Evolutionary conservation across 2,113 vertebrate species (phyloP).

Genomic region (Rhadina sibilatrix): DNA sequence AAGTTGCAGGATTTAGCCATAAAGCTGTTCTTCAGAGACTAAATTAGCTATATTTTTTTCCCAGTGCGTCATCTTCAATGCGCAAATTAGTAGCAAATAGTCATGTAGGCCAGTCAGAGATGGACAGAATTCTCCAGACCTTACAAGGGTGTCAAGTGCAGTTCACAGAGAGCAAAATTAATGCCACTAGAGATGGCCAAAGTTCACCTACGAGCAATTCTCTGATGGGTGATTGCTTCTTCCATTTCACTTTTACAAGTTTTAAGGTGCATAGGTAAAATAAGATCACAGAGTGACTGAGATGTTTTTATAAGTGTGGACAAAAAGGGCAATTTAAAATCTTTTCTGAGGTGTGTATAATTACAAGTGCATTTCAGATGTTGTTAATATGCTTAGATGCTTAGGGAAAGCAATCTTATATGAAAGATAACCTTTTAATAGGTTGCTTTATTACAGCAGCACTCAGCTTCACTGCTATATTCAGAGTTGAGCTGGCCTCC

Average conservation of each 20-base stretch:
- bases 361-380: conserved; percentile 65
- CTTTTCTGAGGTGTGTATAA: conserved; percentile 67
- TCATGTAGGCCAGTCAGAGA: not conserved
- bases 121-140: conserved; percentile 5
- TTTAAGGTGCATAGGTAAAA: conserved; percentile 32
- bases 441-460: conserved; percentile 53
- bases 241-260: conserved; percentile 48
- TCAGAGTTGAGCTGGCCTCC: not conserved
- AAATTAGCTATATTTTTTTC: not conserved
- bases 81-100: conserved; percentile 40
- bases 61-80: not conserved
- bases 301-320: conserved; percentile 50
- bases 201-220: conserved; percentile 64
- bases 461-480: not conserved
- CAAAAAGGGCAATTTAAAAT: conserved; percentile 61
- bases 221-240: conserved; percentile 66
- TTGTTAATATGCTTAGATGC: conserved; percentile 72
- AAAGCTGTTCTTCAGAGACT: not conserved
- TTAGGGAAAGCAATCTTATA: conserved; percentile 67
- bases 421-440: conserved; percentile 71
- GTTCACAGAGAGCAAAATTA: conserved; percentile 67
- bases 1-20: not conserved
- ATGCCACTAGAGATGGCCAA: conserved; percentile 23
- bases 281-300: conserved; percentile 47
- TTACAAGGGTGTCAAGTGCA: conserved; percentile 44